These are phyloP conservation scores for Ochlodes sylvanus DNA, from an alignment of 2,888 invertebrate genomes.

Conservation along the genomic window DNA sequence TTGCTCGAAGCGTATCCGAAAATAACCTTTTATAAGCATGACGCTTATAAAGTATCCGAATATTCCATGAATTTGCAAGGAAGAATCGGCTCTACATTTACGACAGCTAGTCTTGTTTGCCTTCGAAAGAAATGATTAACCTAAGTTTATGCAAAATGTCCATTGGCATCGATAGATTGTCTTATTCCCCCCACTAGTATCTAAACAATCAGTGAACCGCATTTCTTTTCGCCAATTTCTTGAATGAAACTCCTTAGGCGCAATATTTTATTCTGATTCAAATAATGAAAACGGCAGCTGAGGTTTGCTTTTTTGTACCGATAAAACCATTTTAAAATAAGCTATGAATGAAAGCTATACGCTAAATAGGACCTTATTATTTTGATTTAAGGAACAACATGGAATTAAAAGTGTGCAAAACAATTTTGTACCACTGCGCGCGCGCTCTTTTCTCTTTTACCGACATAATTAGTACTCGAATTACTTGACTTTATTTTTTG, in stretches of 20 bases:
- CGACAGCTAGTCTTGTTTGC: too few relatives aligned
- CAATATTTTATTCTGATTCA: slow-evolving; percentile 71
- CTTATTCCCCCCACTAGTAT: slow-evolving; percentile 51
- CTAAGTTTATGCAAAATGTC: too few relatives aligned
- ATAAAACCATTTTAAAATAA: slow-evolving; percentile 44
- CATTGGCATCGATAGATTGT: neutral
- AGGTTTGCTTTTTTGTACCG: slow-evolving; percentile 57
- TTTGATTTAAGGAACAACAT: neutral
- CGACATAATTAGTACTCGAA: slow-evolving; percentile 69
- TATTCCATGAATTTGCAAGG: too few relatives aligned
- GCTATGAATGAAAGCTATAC: slow-evolving; percentile 11
- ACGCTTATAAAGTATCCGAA: too few relatives aligned
- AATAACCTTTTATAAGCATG: too few relatives aligned
- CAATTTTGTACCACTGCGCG: slow-evolving; percentile 43
- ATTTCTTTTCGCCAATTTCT: slow-evolving; percentile 76
- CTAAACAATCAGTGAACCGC: slow-evolving; percentile 71
- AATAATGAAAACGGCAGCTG: slow-evolving; percentile 77
- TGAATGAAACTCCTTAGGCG: slow-evolving; percentile 67
- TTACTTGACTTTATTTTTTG: slow-evolving; percentile 72
- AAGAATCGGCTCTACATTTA: too few relatives aligned
- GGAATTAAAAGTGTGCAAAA: neutral
- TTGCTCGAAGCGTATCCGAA: too few relatives aligned
- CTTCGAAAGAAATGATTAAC: too few relatives aligned
- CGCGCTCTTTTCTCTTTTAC: slow-evolving; percentile 46
- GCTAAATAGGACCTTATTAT: slow-evolving; percentile 36